Conservation (phyloP, 2,888 invertebrate genomes). For the Eupelmus urozonus region DNA sequence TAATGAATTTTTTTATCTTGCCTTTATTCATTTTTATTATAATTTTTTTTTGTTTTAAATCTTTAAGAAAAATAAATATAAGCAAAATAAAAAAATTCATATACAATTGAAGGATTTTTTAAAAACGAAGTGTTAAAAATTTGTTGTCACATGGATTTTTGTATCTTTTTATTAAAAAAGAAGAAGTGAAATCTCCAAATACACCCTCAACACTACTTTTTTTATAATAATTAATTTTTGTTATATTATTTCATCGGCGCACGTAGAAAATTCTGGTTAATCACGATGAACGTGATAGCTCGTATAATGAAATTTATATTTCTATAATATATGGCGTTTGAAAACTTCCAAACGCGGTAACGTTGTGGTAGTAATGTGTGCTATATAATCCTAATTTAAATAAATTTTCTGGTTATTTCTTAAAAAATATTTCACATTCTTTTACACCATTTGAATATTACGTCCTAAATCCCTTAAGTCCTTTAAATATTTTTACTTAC, state of each 20-base stretch:
- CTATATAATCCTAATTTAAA: slow-evolving; percentile 64
- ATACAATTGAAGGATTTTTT: slow-evolving; percentile 20
- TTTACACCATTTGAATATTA: slow-evolving; percentile 50
- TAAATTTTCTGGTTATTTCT: slow-evolving; percentile 65
- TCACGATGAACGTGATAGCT: slow-evolving; percentile 59
- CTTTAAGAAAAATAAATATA: not conserved
- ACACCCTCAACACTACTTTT: slow-evolving; percentile 32
- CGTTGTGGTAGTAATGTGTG: slow-evolving; percentile 61
- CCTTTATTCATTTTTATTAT: not conserved
- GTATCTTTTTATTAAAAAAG: slow-evolving; percentile 42
- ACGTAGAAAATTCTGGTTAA: slow-evolving; percentile 58
- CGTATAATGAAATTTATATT: slow-evolving; percentile 54
- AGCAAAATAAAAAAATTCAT: no score
- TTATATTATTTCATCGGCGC: slow-evolving; percentile 42
- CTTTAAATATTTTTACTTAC: slow-evolving; percentile 7
- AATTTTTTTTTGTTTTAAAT: slow-evolving; percentile 1
- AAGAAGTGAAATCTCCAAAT: slow-evolving; percentile 38
- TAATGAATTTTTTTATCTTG: slow-evolving; percentile 18
- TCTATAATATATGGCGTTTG: slow-evolving; percentile 57
- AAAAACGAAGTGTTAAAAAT: slow-evolving; percentile 2
- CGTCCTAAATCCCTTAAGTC: not conserved
- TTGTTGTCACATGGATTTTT: slow-evolving; percentile 37
- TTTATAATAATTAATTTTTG: slow-evolving; percentile 34
- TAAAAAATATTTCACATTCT: slow-evolving; percentile 66
- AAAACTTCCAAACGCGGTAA: slow-evolving; percentile 56